Evolutionary conservation across 1,140 invertebrate genomes (phyloP).

Genomic region (Amphibalanus amphitrite): DNA sequence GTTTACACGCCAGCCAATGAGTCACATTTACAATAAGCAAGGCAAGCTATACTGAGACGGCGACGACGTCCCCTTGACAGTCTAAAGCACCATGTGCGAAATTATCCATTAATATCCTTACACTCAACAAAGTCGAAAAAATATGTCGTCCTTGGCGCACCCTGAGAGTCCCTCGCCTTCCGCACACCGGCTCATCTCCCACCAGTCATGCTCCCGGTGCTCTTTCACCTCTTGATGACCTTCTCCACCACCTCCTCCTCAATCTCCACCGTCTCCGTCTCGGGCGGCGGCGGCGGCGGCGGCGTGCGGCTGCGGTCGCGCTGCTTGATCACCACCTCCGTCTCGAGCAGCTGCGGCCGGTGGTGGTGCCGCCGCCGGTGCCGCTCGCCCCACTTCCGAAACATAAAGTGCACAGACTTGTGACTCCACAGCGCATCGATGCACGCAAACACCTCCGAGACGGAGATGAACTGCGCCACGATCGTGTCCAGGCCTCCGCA

Average conservation of each 20-base stretch:
- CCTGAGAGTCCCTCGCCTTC: no score
- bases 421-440: background rate
- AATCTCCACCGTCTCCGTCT: background rate
- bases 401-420: background rate
- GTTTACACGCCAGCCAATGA: no score
- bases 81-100: no score
- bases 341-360: background rate
- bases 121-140: no score
- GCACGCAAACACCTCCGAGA: background rate
- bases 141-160: no score
- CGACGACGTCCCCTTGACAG: no score
- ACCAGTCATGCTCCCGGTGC: no score
- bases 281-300: no score
- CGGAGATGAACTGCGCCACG: slow-evolving; percentile 2
- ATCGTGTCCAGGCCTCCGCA: slow-evolving; percentile 1
- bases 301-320: background rate
- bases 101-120: no score
- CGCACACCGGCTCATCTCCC: no score
- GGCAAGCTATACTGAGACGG: no score
- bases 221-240: background rate
- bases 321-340: slow-evolving; percentile 3
- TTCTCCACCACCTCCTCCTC: background rate
- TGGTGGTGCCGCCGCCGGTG: background rate
- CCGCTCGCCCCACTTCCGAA: slow-evolving; percentile 1
- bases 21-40: no score